Percentiles rank a stretch among this genome's conserved stretches.
phyloP scores from a whole-genome alignment of 2,888 invertebrate genomes.

The Fragum whitleyi region DNA sequence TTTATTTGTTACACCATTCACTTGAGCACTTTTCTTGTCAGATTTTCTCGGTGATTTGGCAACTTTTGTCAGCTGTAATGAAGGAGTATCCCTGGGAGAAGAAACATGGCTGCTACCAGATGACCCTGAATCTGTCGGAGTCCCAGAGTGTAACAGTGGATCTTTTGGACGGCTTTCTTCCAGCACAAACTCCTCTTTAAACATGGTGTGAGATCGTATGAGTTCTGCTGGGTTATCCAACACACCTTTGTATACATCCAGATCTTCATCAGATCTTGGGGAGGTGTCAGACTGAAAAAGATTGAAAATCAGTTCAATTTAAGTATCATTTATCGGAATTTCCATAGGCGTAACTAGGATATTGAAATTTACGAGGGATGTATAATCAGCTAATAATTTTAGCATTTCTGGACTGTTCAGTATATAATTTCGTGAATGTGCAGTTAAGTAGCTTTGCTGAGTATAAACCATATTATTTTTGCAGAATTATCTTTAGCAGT shows the following conservation, averaged over 20 bases:
- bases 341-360: no score
- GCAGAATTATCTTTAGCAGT: no score
- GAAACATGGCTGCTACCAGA: slow-evolving; percentile 71
- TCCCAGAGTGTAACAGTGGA: slow-evolving; percentile 68
- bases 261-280: slow-evolving; percentile 74
- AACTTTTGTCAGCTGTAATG: slow-evolving; percentile 33
- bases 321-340: no score
- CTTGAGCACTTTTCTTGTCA: slow-evolving; percentile 4
- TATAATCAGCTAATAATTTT: no score
- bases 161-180: slow-evolving; percentile 81
- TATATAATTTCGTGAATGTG: no score
- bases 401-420: no score
- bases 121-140: slow-evolving; percentile 68
- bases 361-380: no score
- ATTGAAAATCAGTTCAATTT: neutral
- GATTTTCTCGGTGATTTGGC: slow-evolving; percentile 21
- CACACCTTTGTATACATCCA: slow-evolving; percentile 61
- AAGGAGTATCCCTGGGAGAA: slow-evolving; percentile 66
- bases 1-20: neutral
- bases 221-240: slow-evolving; percentile 65
- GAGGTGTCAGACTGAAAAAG: slow-evolving; percentile 69
- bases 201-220: slow-evolving; percentile 73
- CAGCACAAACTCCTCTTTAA: slow-evolving; percentile 80
- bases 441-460: no score
- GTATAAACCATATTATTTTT: no score